These are phyloP conservation scores for Pygmarrhopalites habei DNA, from an alignment of 1,140 invertebrate species.

Conservation along the genomic window DNA sequence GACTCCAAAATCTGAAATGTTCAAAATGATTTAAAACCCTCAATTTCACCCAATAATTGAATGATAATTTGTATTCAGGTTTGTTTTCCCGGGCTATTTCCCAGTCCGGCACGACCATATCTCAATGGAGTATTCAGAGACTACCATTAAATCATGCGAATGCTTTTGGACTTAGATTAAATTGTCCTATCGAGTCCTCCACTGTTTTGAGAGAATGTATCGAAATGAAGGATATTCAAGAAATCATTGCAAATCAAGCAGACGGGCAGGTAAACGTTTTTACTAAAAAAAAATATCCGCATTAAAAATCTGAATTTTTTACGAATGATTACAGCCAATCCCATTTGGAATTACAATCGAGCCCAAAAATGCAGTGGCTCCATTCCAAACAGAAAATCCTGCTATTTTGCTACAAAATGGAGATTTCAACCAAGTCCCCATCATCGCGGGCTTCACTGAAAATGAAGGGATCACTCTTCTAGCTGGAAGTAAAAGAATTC, in stretches of 20 bases:
- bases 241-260: constrained; percentile 56
- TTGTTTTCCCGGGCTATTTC: constrained; percentile 13
- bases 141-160: background rate
- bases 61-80: background rate
- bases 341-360: background rate
- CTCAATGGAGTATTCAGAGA: constrained; percentile 4
- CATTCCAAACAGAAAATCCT: background rate
- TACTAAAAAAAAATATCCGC: background rate
- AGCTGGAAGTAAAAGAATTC: too few species aligned
- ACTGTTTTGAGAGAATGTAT: constrained; percentile 54
- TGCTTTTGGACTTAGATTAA: background rate
- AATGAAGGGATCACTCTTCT: constrained; percentile 10
- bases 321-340: too few species aligned
- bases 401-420: background rate
- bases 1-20: too few species aligned
- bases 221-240: constrained; percentile 49
- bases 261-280: constrained; percentile 53
- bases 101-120: constrained; percentile 7
- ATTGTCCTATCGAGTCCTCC: constrained; percentile 42
- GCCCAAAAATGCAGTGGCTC: background rate
- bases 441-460: background rate
- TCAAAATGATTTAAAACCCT: too few species aligned
- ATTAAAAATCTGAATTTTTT: background rate
- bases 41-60: too few species aligned
- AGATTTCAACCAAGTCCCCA: background rate